Evolutionary conservation across 1,140 invertebrate species (phyloP).

Genomic region (Drosophila paulistorum): DNA sequence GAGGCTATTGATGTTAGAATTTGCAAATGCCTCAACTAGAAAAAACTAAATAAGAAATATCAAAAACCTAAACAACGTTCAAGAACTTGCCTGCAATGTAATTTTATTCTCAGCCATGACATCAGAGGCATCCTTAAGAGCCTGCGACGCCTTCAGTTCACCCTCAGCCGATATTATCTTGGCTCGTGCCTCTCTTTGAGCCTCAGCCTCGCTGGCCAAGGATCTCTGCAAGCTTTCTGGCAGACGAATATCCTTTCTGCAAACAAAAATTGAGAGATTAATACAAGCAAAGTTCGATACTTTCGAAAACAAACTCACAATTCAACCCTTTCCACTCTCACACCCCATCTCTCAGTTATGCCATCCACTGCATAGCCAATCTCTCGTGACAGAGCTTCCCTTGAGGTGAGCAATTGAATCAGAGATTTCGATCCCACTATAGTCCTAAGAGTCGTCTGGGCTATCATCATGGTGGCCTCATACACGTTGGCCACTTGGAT

Average conservation of each 20-base stretch:
- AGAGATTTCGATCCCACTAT: slow-evolving; percentile 89
- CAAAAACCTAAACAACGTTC: accelerated
- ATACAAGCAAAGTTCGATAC: no score
- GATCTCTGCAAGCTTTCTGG: slow-evolving; percentile 91
- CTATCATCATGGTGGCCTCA: slow-evolving; percentile 87
- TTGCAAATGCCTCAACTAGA: slow-evolving; percentile 84
- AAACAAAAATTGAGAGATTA: no score
- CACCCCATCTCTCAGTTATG: slow-evolving; percentile 90
- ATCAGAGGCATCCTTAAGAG: slow-evolving; percentile 95
- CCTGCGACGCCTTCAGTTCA: slow-evolving; percentile 94
- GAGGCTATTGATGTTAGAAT: slow-evolving; percentile 96
- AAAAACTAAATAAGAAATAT: not conserved
- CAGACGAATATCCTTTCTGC: slow-evolving; percentile 94
- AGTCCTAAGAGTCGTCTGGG: slow-evolving; percentile 86
- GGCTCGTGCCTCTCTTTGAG: slow-evolving; percentile 87
- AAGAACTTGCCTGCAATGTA: slow-evolving; percentile 89
- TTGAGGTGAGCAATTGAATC: slow-evolving; percentile 85
- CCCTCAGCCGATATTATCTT: slow-evolving; percentile 93
- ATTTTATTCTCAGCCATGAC: slow-evolving; percentile 94
- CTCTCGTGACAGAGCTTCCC: slow-evolving; percentile 51
- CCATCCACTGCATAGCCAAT: slow-evolving; percentile 56
- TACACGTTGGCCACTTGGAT: slow-evolving; percentile 92
- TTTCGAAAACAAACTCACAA: slow-evolving; percentile 86
- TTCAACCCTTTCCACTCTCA: slow-evolving; percentile 97
- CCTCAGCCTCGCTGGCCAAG: slow-evolving; percentile 94